Conservation (phyloP, 2,797 vertebrate species). For the Molossus molossus region DNA sequence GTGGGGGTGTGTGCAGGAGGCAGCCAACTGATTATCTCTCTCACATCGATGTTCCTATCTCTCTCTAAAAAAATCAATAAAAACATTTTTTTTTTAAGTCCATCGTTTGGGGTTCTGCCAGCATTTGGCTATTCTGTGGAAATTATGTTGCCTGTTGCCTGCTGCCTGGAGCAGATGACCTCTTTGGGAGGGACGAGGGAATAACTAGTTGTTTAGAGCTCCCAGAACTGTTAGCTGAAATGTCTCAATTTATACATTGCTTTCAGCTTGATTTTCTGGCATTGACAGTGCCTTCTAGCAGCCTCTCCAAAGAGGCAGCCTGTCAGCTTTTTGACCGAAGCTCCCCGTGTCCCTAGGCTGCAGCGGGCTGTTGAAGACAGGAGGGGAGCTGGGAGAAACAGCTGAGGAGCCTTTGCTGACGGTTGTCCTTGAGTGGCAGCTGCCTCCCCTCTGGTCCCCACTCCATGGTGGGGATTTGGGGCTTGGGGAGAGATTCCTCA, state of each 20-base stretch:
- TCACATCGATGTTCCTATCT: too few species aligned
- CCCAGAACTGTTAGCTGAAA: constrained; percentile 47
- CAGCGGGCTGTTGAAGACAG: not conserved
- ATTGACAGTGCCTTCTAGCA: constrained; percentile 11
- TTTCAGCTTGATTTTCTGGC: constrained; percentile 39
- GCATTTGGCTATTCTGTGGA: not conserved
- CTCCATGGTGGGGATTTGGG: too few species aligned
- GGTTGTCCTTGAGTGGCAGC: not conserved
- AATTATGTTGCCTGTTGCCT: not conserved
- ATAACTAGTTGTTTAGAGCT: not conserved
- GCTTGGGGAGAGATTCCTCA: not conserved
- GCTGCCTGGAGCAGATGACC: not conserved
- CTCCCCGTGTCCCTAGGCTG: not conserved
- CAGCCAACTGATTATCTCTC: too few species aligned
- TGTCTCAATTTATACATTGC: not conserved
- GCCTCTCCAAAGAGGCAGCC: constrained; percentile 1
- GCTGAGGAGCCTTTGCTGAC: not conserved
- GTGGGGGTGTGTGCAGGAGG: too few species aligned
- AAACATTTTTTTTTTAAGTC: too few species aligned
- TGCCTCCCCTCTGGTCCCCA: not conserved
- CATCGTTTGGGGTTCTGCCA: not conserved
- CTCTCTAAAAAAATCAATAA: too few species aligned
- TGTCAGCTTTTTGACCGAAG: not conserved
- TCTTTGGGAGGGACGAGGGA: not conserved
- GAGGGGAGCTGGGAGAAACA: not conserved